Evolutionary conservation across 2,888 invertebrate genomes (phyloP).

Genomic region (Cyrtodaria siliqua): DNA sequence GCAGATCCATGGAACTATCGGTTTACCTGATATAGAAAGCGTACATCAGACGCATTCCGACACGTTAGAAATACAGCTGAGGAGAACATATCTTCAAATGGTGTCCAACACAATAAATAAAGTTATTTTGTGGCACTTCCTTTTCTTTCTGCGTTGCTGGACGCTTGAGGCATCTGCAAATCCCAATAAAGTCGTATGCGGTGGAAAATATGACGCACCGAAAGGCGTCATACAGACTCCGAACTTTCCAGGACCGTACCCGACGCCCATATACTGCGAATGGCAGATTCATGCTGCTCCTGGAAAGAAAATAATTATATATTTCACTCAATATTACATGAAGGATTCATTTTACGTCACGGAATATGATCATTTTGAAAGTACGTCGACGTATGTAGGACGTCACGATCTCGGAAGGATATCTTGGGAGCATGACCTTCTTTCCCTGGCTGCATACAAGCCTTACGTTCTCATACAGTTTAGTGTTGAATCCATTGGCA

Average conservation of each 20-base stretch:
- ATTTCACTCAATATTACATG: slow-evolving; percentile 95
- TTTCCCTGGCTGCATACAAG: slow-evolving; percentile 86
- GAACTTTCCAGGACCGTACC: slow-evolving; percentile 93
- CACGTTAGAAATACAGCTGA: too few species aligned
- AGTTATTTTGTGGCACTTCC: neutral
- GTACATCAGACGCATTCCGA: too few species aligned
- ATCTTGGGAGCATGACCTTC: slow-evolving; percentile 74
- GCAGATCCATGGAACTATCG: too few species aligned
- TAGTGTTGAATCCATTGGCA: slow-evolving; percentile 87
- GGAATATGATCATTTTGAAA: slow-evolving; percentile 81
- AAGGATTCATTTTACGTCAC: slow-evolving; percentile 74
- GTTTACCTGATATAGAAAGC: too few species aligned
- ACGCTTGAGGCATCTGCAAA: neutral
- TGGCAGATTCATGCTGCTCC: slow-evolving; percentile 93
- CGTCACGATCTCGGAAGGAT: slow-evolving; percentile 76
- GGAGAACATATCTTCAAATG: neutral
- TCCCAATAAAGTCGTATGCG: slow-evolving; percentile 65
- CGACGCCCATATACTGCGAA: slow-evolving; percentile 93
- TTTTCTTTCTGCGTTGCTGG: neutral
- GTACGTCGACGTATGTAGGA: slow-evolving; percentile 65
- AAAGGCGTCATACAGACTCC: slow-evolving; percentile 90
- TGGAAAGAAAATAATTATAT: slow-evolving; percentile 91
- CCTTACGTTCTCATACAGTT: slow-evolving; percentile 94
- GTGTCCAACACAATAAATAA: neutral
- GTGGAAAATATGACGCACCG: slow-evolving; percentile 67